Percentiles rank a stretch among this genome's conserved stretches.
These are phyloP conservation scores for Ataeniobius toweri DNA, from an alignment of 2,797 vertebrate genomes.

Conservation along the genomic window DNA sequence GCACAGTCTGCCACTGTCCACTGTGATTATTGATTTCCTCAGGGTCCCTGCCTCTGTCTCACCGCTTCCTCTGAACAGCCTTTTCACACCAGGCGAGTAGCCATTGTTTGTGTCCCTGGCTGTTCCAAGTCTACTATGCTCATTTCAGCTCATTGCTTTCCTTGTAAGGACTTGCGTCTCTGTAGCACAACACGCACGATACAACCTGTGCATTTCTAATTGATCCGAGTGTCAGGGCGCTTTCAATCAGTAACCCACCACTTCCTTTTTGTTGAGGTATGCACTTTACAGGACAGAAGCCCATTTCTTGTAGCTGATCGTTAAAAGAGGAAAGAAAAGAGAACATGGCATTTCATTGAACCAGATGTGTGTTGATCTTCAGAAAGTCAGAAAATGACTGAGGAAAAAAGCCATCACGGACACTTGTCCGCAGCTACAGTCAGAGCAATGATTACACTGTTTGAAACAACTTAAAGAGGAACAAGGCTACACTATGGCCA, in stretches of 20 bases:
- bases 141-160: conserved; percentile 16
- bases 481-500: background rate
- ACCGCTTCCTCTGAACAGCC: conserved; percentile 16
- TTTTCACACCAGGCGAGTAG: conserved; percentile 13
- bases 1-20: conserved; percentile 58
- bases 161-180: background rate
- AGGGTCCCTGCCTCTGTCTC: conserved; percentile 37
- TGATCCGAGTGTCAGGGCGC: background rate
- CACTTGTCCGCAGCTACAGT: background rate
- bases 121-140: conserved; percentile 7
- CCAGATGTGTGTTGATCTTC: background rate
- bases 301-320: background rate
- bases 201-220: background rate
- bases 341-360: background rate
- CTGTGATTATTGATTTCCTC: conserved; percentile 59
- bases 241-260: background rate
- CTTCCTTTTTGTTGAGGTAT: background rate
- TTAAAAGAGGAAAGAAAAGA: background rate
- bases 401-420: background rate
- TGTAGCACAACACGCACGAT: background rate
- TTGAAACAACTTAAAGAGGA: no score
- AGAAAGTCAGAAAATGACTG: background rate
- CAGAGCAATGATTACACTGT: no score
- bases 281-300: background rate
- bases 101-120: conserved; percentile 7